Evolutionary conservation across 2,888 invertebrate species (phyloP).

Genomic region (Drosophila neotestacea): DNA sequence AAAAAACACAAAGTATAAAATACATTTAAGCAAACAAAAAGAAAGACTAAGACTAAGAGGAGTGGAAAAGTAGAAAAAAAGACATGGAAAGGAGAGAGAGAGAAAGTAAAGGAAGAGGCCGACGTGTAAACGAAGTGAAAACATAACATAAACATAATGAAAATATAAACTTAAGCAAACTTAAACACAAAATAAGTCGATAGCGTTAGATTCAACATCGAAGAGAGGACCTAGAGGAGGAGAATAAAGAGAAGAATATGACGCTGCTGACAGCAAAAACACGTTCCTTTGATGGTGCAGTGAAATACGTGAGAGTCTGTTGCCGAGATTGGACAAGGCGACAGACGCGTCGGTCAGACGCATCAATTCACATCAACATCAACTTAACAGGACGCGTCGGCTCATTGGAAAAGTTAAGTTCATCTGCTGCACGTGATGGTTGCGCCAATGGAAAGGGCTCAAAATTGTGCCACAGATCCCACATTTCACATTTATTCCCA

Average conservation of each 20-base stretch:
- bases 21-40: conserved; percentile 54
- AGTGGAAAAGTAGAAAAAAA: neutral
- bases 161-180: conserved; percentile 70
- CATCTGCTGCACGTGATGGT: conserved; percentile 66
- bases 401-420: conserved; percentile 71
- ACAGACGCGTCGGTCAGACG: conserved; percentile 25
- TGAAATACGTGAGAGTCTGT: conserved; percentile 64
- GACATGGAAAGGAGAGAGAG: neutral
- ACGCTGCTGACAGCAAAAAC: conserved; percentile 44
- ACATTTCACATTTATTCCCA: neutral
- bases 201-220: conserved; percentile 45
- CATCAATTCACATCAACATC: conserved; percentile 66
- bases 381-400: conserved; percentile 53
- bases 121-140: conserved; percentile 70
- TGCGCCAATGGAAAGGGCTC: conserved; percentile 27
- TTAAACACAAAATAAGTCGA: conserved; percentile 65
- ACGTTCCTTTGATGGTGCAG: conserved; percentile 59
- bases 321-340: conserved; percentile 46
- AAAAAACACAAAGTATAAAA: conserved; percentile 54
- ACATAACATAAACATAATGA: conserved; percentile 76
- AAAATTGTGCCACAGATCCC: neutral
- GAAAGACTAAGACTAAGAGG: conserved; percentile 2
- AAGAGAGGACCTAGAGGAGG: neutral
- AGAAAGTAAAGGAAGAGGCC: conserved; percentile 22
- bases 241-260: neutral